These are phyloP conservation scores for Mycetomoellerius zeteki DNA, from an alignment of 1,140 invertebrate genomes.

Conservation along the genomic window DNA sequence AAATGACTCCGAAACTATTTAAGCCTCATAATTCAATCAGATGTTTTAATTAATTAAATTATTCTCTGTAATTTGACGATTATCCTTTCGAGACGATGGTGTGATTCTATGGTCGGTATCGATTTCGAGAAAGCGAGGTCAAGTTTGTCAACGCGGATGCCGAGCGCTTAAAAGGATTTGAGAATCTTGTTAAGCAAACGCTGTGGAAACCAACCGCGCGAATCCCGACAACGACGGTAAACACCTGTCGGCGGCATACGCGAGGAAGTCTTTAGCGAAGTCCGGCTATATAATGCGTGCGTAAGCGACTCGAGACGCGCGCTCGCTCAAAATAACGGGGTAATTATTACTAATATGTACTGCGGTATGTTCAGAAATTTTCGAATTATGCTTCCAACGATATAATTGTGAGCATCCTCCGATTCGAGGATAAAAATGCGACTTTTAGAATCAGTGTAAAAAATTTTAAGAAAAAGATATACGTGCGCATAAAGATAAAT, in stretches of 20 bases:
- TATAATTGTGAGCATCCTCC: background rate
- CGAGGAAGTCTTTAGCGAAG: slow-evolving; percentile 53
- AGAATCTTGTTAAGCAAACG: slow-evolving; percentile 83
- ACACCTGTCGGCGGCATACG: slow-evolving; percentile 43
- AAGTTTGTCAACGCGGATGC: slow-evolving; percentile 71
- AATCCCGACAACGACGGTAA: slow-evolving; percentile 81
- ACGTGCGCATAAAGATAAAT: background rate
- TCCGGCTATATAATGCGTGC: slow-evolving; percentile 40
- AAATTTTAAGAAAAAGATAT: background rate
- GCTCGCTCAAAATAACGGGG: slow-evolving; percentile 45
- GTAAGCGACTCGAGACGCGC: slow-evolving; percentile 31
- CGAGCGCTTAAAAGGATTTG: slow-evolving; percentile 82
- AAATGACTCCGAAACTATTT: background rate
- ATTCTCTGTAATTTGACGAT: background rate
- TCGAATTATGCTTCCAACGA: slow-evolving; percentile 1
- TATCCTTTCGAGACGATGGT: background rate
- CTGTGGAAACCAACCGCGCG: slow-evolving; percentile 80
- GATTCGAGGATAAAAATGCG: background rate
- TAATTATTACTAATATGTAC: slow-evolving; percentile 46
- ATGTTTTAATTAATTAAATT: slow-evolving; percentile 5
- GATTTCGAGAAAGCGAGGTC: slow-evolving; percentile 78
- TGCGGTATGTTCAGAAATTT: slow-evolving; percentile 20
- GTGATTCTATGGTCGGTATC: slow-evolving; percentile 19
- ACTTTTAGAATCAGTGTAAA: background rate
- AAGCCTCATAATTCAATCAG: background rate